Evolutionary conservation across 2,888 invertebrate genomes (phyloP).

Genomic region (Frankliniella fusca): DNA sequence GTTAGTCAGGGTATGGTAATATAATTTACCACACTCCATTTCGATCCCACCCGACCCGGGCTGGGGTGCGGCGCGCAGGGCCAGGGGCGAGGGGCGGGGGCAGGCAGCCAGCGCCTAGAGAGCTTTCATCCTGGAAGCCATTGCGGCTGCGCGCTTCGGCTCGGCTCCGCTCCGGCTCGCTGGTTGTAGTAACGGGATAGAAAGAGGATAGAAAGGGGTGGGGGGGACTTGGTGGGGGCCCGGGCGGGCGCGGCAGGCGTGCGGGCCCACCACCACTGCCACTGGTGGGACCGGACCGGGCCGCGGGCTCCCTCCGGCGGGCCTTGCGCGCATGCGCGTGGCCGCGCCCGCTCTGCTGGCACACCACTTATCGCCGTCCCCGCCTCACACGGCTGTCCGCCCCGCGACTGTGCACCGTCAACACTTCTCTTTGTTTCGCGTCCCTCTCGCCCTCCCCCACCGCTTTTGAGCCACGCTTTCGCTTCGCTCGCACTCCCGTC

Average conservation of each 20-base stretch:
- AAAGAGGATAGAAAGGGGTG: neutral
- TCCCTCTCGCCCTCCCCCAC: neutral
- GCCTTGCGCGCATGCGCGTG: neutral
- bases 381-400: neutral
- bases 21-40: constrained; percentile 10
- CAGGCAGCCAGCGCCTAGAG: too few relatives aligned
- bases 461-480: neutral
- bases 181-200: neutral
- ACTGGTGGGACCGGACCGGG: neutral
- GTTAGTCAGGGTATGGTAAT: neutral
- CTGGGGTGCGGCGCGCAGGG: neutral
- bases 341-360: neutral
- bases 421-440: neutral
- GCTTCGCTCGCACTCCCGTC: neutral
- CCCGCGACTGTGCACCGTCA: neutral
- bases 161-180: neutral
- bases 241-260: neutral
- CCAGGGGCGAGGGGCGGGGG: neutral
- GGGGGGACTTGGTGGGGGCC: neutral
- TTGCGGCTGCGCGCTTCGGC: neutral
- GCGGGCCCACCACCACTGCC: neutral
- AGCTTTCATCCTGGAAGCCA: neutral
- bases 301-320: neutral
- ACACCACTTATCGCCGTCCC: neutral
- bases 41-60: neutral